Conservation (phyloP, 2,797 vertebrate genomes). For the Phrynocephalus forsythii region DNA sequence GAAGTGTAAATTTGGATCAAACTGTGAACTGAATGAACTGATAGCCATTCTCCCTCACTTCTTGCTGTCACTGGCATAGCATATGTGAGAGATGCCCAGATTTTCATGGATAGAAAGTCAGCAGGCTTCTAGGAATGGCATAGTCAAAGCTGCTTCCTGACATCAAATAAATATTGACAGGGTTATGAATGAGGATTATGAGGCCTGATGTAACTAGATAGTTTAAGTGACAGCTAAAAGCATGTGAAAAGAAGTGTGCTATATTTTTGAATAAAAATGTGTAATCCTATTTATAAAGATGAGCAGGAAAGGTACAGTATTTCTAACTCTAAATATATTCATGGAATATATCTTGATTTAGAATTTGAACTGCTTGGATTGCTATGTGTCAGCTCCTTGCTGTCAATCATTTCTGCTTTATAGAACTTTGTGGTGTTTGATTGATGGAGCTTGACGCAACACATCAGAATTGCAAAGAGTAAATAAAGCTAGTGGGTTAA, state of each 20-base stretch:
- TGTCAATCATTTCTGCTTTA: constrained; percentile 35
- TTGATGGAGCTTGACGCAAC: constrained; percentile 46
- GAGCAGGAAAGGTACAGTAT: constrained; percentile 16
- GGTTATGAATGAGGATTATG: constrained; percentile 2
- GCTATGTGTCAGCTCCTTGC: constrained; percentile 26
- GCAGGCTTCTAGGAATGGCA: not conserved
- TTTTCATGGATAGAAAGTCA: not conserved
- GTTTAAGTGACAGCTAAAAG: constrained; percentile 25
- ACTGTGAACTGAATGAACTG: not conserved
- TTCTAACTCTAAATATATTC: constrained; percentile 31
- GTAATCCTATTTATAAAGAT: constrained; percentile 49
- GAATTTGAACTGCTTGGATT: constrained; percentile 7
- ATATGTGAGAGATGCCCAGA: not conserved
- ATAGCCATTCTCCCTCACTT: not conserved
- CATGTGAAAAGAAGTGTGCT: not conserved
- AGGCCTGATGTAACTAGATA: not conserved
- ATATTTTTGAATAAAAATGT: not conserved
- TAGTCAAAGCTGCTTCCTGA: not conserved
- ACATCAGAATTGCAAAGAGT: constrained; percentile 38
- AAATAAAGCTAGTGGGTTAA: not conserved
- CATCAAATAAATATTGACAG: not conserved
- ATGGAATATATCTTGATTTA: constrained; percentile 4
- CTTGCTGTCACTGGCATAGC: not conserved
- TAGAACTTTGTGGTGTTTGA: constrained; percentile 1
- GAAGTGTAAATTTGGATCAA: not conserved